Evolutionary conservation across 1,140 invertebrate genomes (phyloP).

Genomic region (Periplaneta americana): DNA sequence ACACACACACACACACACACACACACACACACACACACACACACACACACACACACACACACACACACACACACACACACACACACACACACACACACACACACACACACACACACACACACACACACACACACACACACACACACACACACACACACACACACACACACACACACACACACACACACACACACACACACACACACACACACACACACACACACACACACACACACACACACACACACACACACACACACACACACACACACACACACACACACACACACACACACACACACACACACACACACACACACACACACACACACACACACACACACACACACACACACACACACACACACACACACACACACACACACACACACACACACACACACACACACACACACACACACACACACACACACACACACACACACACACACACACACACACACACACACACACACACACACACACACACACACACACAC

Average conservation of each 20-base stretch:
- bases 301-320: constrained; percentile 22
- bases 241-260: constrained; percentile 29
- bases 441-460: constrained; percentile 22
- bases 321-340: constrained; percentile 22
- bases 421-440: constrained; percentile 21
- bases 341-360: constrained; percentile 22
- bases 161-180: constrained; percentile 28
- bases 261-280: constrained; percentile 25
- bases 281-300: constrained; percentile 22
- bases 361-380: constrained; percentile 22
- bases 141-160: too few relatives aligned
- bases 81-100: too few relatives aligned
- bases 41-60: too few relatives aligned
- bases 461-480: constrained; percentile 19
- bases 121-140: too few relatives aligned
- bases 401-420: constrained; percentile 22
- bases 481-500: constrained; percentile 19
- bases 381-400: constrained; percentile 22
- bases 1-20: too few relatives aligned
- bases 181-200: constrained; percentile 26
- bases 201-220: constrained; percentile 31
- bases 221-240: constrained; percentile 32
- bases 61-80: too few relatives aligned
- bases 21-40: too few relatives aligned
- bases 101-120: too few relatives aligned